Conservation (phyloP, 2,797 vertebrate genomes). For the Danio jaintianensis region DNA sequence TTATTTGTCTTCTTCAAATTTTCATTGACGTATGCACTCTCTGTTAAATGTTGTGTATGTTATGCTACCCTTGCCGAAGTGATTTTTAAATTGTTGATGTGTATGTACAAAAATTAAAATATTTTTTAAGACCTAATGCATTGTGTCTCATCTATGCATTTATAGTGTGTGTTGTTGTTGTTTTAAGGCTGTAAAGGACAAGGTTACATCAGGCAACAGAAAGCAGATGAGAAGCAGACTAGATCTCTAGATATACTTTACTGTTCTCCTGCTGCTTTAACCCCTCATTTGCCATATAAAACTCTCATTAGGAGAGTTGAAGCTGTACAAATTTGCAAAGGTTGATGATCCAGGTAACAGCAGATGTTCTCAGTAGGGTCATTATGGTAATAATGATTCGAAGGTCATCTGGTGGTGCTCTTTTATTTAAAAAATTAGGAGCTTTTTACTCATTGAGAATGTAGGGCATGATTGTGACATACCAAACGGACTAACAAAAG, state of each 20-base stretch:
- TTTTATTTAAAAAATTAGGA: slow-evolving; percentile 10
- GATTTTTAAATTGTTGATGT: slow-evolving; percentile 18
- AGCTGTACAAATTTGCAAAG: slow-evolving; percentile 25
- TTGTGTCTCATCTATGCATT: background rate
- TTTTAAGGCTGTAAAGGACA: background rate
- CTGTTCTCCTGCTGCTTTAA: background rate
- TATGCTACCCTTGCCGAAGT: background rate
- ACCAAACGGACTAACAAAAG: too few relatives aligned
- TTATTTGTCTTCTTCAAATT: background rate
- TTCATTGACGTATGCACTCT: slow-evolving; percentile 4
- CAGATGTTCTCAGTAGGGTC: slow-evolving; percentile 9
- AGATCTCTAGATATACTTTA: background rate
- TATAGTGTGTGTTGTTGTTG: background rate
- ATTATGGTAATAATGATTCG: slow-evolving; percentile 19
- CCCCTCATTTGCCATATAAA: background rate
- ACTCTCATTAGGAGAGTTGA: slow-evolving; percentile 27
- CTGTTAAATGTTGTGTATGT: background rate
- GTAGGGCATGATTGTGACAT: too few relatives aligned
- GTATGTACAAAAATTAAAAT: slow-evolving; percentile 12
- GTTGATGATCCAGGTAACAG: slow-evolving; percentile 47
- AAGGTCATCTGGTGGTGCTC: background rate
- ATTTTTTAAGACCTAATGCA: background rate
- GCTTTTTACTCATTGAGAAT: background rate
- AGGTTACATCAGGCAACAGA: background rate
- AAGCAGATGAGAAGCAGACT: background rate